Percentiles rank a stretch among this genome's conserved stretches.
Conservation (phyloP, 1,140 invertebrate species). For the Epicauta chinensis region DNA sequence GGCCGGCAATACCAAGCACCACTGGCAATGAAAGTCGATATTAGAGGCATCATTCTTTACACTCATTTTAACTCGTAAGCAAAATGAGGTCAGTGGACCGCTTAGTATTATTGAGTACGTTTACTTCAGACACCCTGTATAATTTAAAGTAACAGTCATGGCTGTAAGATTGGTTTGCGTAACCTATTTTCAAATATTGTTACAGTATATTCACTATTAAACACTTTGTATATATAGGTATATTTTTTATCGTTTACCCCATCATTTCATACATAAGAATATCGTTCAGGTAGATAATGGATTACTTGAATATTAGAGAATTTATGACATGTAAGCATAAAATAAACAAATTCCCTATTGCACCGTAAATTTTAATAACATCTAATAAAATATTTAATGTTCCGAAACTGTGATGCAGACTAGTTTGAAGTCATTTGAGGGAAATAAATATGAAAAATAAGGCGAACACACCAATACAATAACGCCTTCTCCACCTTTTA, state of each 20-base stretch:
- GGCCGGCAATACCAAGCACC: too few species aligned
- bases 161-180: too few species aligned
- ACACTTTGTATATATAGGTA: too few species aligned
- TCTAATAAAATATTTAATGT: constrained; percentile 21
- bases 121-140: too few species aligned
- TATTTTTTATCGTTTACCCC: background rate
- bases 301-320: background rate
- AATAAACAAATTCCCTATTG: constrained; percentile 1
- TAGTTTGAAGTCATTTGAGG: constrained; percentile 24
- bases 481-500: constrained; percentile 7
- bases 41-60: too few species aligned
- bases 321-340: constrained; percentile 1
- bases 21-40: too few species aligned
- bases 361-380: constrained; percentile 18
- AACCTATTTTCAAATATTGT: too few species aligned
- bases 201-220: too few species aligned
- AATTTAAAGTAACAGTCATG: too few species aligned
- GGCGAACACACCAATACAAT: background rate
- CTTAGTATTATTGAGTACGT: too few species aligned
- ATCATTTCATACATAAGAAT: background rate
- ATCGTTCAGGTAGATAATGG: background rate
- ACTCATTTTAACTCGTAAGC: too few species aligned
- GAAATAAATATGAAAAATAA: constrained; percentile 22
- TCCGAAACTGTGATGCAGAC: constrained; percentile 20
- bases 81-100: too few species aligned